These are phyloP conservation scores for Telenomus remus DNA, from an alignment of 1,140 invertebrate genomes.

Conservation along the genomic window DNA sequence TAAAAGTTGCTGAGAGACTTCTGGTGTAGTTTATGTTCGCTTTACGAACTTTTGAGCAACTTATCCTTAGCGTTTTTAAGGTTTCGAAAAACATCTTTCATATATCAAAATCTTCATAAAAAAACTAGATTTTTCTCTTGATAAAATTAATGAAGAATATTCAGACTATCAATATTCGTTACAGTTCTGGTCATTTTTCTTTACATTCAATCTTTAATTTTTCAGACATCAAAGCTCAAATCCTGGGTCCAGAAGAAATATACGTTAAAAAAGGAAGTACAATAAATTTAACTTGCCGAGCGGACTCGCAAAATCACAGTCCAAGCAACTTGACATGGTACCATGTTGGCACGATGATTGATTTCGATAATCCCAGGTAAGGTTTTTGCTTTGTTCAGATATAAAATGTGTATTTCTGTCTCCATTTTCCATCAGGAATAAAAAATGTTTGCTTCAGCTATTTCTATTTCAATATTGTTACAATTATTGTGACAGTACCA, in stretches of 20 bases:
- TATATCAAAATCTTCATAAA: no score
- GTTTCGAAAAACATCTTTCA: background rate
- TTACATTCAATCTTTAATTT: constrained; percentile 8
- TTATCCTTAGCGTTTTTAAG: background rate
- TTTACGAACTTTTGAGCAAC: background rate
- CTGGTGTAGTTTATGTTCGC: background rate
- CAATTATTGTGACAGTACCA: no score
- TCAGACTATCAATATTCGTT: no score
- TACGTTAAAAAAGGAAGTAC: constrained; percentile 92
- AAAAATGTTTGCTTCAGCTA: no score
- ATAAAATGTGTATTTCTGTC: background rate
- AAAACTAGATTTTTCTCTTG: no score
- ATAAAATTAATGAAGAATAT: no score
- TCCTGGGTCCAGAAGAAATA: constrained; percentile 87
- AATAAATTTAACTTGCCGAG: constrained; percentile 89
- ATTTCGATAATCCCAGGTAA: constrained; percentile 85
- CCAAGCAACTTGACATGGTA: constrained; percentile 85
- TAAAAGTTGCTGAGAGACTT: background rate
- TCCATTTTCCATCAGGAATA: background rate
- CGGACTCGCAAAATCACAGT: constrained; percentile 88
- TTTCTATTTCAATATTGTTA: no score
- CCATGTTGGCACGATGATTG: constrained; percentile 85
- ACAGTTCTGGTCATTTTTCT: no score
- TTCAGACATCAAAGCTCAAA: constrained; percentile 88
- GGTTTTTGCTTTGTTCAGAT: background rate